Base-by-base conservation (phyloP, 1,140 invertebrate genomes). In the Cyclina sinensis region DNA sequence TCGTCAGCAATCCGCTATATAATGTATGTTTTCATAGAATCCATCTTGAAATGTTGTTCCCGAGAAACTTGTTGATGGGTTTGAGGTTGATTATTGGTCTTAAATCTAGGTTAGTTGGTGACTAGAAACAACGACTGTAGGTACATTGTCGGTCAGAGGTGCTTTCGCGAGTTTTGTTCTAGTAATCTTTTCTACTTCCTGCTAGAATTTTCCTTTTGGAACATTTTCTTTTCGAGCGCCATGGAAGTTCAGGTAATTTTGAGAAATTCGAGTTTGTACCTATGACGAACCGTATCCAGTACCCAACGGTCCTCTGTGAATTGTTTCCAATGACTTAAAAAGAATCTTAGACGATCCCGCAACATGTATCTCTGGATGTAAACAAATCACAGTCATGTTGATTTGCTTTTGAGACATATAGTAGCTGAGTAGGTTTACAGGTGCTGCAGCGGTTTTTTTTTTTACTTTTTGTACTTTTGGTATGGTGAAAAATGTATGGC, bases 1-100 rank as follows among this genome's bases (percentile, higher is more conserved):
- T n/a, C n/a, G n/a, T n/a, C n/a, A n/a, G n/a, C n/a, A n/a, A n/a
- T n/a, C n/a, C n/a, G n/a, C n/a, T n/a, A n/a, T n/a, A n/a, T n/a
- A n/a, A n/a, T n/a, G n/a, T n/a, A n/a, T 48, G 79, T 84, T 37
- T 16, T n/a, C 16, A 86, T 43, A 24, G 86, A 89, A 21, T 89
- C 89, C 89, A 90, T 91, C 78, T 90, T 91, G 86, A 91, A 91
- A 54, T 88, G 80, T 30, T 85, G 70, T 14, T 87, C 76, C 3
- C 32, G 0, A 88, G 43, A 84, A 46, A 88, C 83, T 35, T 27
- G 65, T 88, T 90, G 12, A 89, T 32, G 18, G 74, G 27, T 62
- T 27, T 88, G 27, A 86, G 46, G 65, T 90, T 89, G 27, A 85
- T 73, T 0, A 90, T 62, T 24, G 82, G 86, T 54, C 90, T 80